phyloP scores from a whole-genome alignment of 2,797 vertebrate species.

The Psittacula derbiana region DNA sequence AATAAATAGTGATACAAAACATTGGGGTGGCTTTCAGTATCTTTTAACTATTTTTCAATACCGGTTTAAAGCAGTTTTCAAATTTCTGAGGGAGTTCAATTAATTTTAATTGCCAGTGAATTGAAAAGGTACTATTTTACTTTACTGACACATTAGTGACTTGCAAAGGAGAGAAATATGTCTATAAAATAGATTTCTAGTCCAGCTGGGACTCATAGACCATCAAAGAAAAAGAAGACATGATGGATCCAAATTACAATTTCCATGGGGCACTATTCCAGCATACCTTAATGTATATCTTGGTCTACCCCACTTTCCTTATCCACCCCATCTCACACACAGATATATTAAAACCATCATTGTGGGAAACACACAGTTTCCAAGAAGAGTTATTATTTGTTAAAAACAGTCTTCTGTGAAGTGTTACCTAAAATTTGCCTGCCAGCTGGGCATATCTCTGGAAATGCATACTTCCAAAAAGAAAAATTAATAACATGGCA shows the following conservation, averaged over 20 bases:
- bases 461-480: neutral
- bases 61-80: neutral
- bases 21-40: too few species aligned
- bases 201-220: constrained; percentile 18
- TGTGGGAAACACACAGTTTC: neutral
- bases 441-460: neutral
- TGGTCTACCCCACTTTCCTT: neutral
- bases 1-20: neutral
- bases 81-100: neutral
- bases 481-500: fast-evolving
- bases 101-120: neutral
- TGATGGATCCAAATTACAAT: constrained; percentile 3
- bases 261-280: neutral
- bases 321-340: neutral
- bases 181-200: constrained; percentile 22
- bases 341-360: neutral
- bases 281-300: neutral
- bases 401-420: neutral
- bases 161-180: neutral
- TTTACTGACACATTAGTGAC: neutral
- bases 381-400: neutral
- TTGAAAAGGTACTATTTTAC: neutral
- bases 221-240: neutral
- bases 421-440: neutral
- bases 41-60: neutral